Conservation (phyloP, 2,113 vertebrate species). For the Crypturellus undulatus region DNA sequence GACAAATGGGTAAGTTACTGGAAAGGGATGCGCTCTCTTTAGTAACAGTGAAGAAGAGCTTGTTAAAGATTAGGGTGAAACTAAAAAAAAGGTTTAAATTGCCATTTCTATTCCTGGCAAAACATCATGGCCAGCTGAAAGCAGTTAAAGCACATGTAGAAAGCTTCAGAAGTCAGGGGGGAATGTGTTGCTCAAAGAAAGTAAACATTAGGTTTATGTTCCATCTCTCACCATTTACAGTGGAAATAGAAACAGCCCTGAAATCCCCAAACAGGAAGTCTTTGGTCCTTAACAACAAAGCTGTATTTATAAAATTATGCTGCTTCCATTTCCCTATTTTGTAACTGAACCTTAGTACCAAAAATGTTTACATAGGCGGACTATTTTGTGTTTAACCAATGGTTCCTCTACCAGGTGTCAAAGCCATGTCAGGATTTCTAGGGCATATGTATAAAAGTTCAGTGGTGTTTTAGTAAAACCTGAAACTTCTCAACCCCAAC, state of each 20-base stretch:
- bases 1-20: neutral
- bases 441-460: fast-evolving
- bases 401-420: neutral
- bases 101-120: neutral
- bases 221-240: neutral
- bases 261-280: constrained; percentile 32
- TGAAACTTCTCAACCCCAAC: neutral
- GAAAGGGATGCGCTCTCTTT: neutral
- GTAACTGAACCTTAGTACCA: neutral
- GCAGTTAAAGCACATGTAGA: neutral
- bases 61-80: neutral
- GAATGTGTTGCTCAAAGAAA: neutral
- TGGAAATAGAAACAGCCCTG: constrained; percentile 2
- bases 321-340: constrained; percentile 19
- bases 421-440: neutral
- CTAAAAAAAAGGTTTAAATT: neutral
- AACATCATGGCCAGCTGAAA: neutral
- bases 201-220: constrained; percentile 28
- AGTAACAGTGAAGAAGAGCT: neutral
- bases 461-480: neutral
- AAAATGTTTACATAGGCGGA: neutral
- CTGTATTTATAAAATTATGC: neutral
- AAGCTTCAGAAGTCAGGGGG: neutral
- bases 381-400: neutral
- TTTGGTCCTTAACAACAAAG: constrained; percentile 29